Percentiles rank a stretch among this genome's conserved stretches.
Conservation (phyloP, 2,888 invertebrate species). For the Caradrina clavipalpis region DNA sequence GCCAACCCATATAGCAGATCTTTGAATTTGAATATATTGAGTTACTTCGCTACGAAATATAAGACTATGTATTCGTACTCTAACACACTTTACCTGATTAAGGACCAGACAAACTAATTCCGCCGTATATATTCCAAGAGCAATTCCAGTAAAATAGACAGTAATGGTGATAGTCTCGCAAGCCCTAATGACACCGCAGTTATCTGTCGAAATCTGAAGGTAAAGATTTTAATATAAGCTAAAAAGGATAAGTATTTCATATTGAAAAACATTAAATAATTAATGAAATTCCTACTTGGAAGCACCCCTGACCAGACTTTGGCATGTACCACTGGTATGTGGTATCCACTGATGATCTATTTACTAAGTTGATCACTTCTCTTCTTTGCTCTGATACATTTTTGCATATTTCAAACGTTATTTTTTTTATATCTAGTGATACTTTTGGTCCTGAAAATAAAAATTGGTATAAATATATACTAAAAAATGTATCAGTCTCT, state of each 20-base stretch:
- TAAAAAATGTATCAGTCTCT: too few relatives aligned
- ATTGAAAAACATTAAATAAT: neutral
- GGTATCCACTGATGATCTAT: conserved; percentile 81
- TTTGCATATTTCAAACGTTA: conserved; percentile 81
- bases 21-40: neutral
- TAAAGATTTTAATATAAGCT: neutral
- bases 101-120: conserved; percentile 85
- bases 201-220: conserved; percentile 83
- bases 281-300: conserved; percentile 76
- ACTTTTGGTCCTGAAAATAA: conserved; percentile 80
- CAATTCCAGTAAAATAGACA: conserved; percentile 80
- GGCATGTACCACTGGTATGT: conserved; percentile 88
- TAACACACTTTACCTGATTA: conserved; percentile 80
- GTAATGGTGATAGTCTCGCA: conserved; percentile 81
- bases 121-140: conserved; percentile 82
- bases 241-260: neutral
- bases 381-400: conserved; percentile 79
- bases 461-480: neutral
- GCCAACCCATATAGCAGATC: neutral
- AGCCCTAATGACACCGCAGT: conserved; percentile 85
- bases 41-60: neutral
- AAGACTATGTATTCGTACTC: neutral
- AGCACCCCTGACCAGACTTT: conserved; percentile 80
- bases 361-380: conserved; percentile 78
- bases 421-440: conserved; percentile 73